Base-by-base conservation (phyloP, 2,888 invertebrate species). In the Biston betularia region DNA sequence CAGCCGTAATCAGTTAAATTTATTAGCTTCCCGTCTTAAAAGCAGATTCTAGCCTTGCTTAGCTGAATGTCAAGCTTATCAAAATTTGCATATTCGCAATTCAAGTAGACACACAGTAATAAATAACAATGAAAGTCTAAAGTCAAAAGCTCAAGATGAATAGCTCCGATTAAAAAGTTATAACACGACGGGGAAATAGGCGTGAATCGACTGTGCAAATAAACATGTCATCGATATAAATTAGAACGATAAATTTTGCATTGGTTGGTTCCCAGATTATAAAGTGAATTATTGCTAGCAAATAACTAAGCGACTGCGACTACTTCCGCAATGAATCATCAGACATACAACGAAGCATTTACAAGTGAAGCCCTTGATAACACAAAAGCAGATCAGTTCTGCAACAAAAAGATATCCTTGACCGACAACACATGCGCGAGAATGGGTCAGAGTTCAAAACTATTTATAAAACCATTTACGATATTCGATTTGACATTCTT, bases 381-480 rank as follows among this genome's bases (percentile, higher is more conserved):
- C 34, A 77, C 65, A 80, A 75, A 80, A 79, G 65, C 72, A 81
- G 79, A 81, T 81, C 78, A 78, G 71, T 79, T 80, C 68, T 69
- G 73, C 49, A 73, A 72, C 68, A 73, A 69, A 71, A 79, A 74
- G 74, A 76, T 75, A 78, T 68, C 91, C 89, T 89, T 90, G 89
- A 89, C 86, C 83, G 74, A 79, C 68, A 78, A 73, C 73, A 69
- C 76, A 79, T 76, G 75, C 71, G 73, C 63, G 71, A 65, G 65
- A 62, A 60, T 70, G 69, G 82, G 85, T 87, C 84, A 88, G 76
- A 89, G 89, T 84, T 90, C 87, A 90, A 84, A 80, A 77, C 75
- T 79, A 85, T 90, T 84, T 85, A 81, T 82, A 83, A 38, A 38
- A 82, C 84, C 77, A 83, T 85, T 87, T 83, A 85, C 70, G 74